These are phyloP conservation scores for Parnassius glacialis DNA, from an alignment of 2,888 invertebrate species.

Conservation along the genomic window DNA sequence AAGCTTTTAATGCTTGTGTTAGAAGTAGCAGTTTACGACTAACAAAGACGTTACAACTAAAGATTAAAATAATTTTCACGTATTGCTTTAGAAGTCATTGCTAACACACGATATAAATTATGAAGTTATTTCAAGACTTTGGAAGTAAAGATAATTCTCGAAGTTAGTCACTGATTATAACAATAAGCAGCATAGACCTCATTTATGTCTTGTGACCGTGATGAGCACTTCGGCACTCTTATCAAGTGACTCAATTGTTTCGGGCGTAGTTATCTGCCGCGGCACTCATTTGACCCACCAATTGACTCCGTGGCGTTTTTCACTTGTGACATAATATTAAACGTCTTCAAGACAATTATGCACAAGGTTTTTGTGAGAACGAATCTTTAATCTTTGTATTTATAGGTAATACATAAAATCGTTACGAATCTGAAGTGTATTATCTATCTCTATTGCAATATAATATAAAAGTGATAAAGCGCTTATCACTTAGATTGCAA, in stretches of 20 bases:
- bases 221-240: conserved; percentile 10
- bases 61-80: no score
- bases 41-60: no score
- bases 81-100: no score
- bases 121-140: neutral
- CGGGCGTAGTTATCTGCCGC: conserved; percentile 49
- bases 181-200: neutral
- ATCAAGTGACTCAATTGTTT: conserved; percentile 27
- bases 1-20: no score
- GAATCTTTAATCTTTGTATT: neutral
- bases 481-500: neutral
- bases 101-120: no score
- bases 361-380: no score
- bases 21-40: no score
- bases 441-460: neutral
- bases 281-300: conserved; percentile 52
- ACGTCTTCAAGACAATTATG: conserved; percentile 6
- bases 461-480: neutral
- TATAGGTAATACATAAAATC: no score
- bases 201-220: neutral
- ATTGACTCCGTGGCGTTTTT: conserved; percentile 53
- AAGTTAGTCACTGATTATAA: neutral
- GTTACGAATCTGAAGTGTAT: neutral
- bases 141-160: neutral
- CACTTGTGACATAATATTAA: conserved; percentile 29